Conservation (phyloP, 2,113 vertebrate species). For the Nesoenas mayeri region DNA sequence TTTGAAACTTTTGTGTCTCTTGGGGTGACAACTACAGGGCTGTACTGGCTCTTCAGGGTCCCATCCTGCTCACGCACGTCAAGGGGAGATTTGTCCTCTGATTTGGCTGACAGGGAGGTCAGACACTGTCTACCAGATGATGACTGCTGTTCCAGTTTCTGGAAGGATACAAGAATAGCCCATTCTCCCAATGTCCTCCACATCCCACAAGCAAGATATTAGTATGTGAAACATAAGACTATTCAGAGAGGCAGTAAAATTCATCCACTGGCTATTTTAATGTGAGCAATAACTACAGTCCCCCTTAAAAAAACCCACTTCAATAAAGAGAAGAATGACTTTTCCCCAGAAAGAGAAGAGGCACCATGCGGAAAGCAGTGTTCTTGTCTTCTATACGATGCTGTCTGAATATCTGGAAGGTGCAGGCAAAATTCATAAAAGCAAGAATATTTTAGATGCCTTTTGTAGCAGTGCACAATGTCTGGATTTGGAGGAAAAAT, state of each 20-base stretch:
- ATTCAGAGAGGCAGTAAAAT: neutral
- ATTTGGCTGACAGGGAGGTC: neutral
- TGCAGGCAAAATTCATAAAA: neutral
- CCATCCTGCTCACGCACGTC: accelerated
- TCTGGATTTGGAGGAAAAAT: neutral
- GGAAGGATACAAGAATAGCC: neutral
- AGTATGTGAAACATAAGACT: neutral
- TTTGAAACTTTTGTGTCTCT: constrained; percentile 48
- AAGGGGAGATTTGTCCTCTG: accelerated
- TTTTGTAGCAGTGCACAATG: neutral
- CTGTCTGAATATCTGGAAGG: neutral
- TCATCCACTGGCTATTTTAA: neutral
- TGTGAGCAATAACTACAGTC: neutral
- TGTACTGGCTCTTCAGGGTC: neutral
- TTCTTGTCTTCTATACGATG: neutral
- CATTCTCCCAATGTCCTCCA: neutral
- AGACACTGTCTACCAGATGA: neutral
- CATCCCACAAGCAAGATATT: neutral
- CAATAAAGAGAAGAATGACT: neutral
- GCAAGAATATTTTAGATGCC: neutral
- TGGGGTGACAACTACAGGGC: neutral
- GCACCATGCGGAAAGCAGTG: neutral
- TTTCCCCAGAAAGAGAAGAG: neutral
- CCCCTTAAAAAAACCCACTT: neutral
- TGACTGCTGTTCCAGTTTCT: neutral